Base-by-base conservation (phyloP, 2,113 vertebrate species). In the Hippolais icterina region DNA sequence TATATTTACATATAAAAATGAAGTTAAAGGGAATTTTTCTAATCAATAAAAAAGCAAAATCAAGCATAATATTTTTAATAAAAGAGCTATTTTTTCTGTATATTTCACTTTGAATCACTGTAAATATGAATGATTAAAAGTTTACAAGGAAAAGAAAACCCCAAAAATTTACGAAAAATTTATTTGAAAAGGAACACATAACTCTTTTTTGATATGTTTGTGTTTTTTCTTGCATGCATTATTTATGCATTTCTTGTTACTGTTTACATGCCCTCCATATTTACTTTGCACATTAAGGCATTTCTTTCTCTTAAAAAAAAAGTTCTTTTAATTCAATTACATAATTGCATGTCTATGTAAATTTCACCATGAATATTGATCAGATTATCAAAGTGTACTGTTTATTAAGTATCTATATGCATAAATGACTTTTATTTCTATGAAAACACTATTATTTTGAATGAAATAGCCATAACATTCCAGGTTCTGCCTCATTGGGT, bases 401-500 rank as follows among this genome's bases (percentile, higher is more conserved):
- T 94, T 89, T 83, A 90, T 96, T 97, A 92, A 92, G 86, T 95
- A 95, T 96, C 91, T 97, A 88, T 97, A 88, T 98, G 96, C 75
- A 95, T 98, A 89, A 97, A 87, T 97, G 97, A 98, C 22, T 96
- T 96, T 94, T 96, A 94, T 93, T 94, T 98, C 94, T 98, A 97
- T 98, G 98, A 97, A 98, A 99, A 98, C 78, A 97, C 80, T 98
- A 97, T 98, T 98, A 98, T 98, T 98, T 99, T 99, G 99, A 99
- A 99, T 98, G 98, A 99, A 98, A 98, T 98, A 99, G 99, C 98
- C 98, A 28, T 99, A 98, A 99, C 98, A 99, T 99, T 99, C 98
- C 99, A 99, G 99, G 99, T 99, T 99, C 99, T 99, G 99, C 99
- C 99, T 99, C 99, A 99, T 99, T 99, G 99, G 99, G 99, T 99